Base-by-base conservation (phyloP, 2,113 vertebrate species). In the Daphoenositta chrysoptera region DNA sequence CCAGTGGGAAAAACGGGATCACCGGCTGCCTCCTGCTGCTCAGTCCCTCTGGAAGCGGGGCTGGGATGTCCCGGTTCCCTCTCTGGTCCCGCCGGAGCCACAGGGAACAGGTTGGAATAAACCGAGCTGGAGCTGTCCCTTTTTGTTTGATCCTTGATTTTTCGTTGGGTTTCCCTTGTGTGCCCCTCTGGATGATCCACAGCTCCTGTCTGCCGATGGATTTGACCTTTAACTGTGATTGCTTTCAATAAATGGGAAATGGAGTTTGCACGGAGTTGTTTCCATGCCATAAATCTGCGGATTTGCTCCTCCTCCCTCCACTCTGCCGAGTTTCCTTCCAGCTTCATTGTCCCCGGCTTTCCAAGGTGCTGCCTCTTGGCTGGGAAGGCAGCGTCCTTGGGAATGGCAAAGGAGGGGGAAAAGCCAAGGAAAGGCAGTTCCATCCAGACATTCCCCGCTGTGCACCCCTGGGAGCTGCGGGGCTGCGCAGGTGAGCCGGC, bases 151-250 rank as follows among this genome's bases (percentile, higher is more conserved):
- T 57, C 93, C 35, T 40, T 7, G 45, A 7, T 30, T 28, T 28
- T 26, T 10, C 15, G 89, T 33, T 82, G 84, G 83, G 11, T 81
- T 84, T 77, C 37, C 13, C 79, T 45, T 39, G 70, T 93, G 60
- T 48, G 60, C 86, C 75, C 30, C 88, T 93, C 66, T 78, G 77
- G 70, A 26, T 84, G 75, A 86, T 69, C 71, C 80, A 47, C 19
- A 87, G 83, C 96, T 95, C 42, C 96, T 84, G 88, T 89, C 96
- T 96, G 84, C 96, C 47, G 42, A 87, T 72, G 96, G 95, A 64
- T 83, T 81, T 95, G 97, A 97, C 96, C 97, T 97, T 87, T 87
- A 72, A 97, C 97, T 97, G 97, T 97, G 97, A 97, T 94, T 76
- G 80, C 66, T 91, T 83, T 78, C 96, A 98, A 97, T 98, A 98